phyloP scores from a whole-genome alignment of 2,888 invertebrate genomes.

The Drosophila planitibia region DNA sequence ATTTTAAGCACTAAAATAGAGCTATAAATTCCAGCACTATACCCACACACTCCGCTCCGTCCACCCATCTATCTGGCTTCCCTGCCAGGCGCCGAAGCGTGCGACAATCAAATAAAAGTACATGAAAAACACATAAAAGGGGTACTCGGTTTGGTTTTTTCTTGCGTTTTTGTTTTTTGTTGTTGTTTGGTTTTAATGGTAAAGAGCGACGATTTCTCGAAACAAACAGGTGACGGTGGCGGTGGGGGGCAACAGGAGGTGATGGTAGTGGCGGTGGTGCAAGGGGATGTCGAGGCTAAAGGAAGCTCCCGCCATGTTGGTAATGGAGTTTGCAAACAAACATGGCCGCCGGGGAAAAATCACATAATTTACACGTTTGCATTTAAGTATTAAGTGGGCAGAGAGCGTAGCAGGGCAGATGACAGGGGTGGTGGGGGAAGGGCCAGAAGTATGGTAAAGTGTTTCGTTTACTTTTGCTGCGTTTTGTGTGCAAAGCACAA shows the following conservation, averaged over 20 bases:
- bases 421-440: neutral
- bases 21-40: conserved; percentile 60
- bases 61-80: neutral
- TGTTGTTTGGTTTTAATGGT: conserved; percentile 62
- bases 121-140: conserved; percentile 80
- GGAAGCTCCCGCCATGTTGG: conserved; percentile 78
- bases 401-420: conserved; percentile 20
- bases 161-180: conserved; percentile 21
- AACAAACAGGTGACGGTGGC: conserved; percentile 70
- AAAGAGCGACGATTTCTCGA: conserved; percentile 75
- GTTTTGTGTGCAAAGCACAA: conserved; percentile 70
- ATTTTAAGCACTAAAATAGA: conserved; percentile 76
- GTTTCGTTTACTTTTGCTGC: conserved; percentile 75
- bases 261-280: neutral
- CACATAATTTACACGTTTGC: conserved; percentile 81
- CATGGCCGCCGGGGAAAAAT: conserved; percentile 81
- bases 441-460: conserved; percentile 51
- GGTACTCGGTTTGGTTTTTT: conserved; percentile 51
- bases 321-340: conserved; percentile 80
- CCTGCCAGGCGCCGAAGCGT: conserved; percentile 67
- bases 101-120: conserved; percentile 80
- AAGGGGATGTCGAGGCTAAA: conserved; percentile 4
- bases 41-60: neutral
- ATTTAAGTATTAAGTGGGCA: conserved; percentile 79
- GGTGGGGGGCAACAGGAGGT: neutral